phyloP scores from a whole-genome alignment of 2,888 invertebrate genomes.

The Sinotaia quadrata region DNA sequence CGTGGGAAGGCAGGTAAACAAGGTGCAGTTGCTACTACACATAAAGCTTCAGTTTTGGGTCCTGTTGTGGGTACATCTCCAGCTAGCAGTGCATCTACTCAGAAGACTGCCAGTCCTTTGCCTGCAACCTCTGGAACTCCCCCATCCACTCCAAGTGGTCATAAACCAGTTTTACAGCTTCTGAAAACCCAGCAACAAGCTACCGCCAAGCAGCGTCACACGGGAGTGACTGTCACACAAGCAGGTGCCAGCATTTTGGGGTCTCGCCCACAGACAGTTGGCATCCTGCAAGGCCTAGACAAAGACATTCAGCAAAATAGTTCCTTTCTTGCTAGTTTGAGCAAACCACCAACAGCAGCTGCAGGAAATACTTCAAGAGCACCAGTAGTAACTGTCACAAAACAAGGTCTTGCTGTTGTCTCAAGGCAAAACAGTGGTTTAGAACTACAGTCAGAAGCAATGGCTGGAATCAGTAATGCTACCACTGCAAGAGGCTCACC shows the following conservation, averaged over 20 bases:
- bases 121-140: background rate
- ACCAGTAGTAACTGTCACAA: conserved; percentile 28
- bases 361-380: conserved; percentile 16
- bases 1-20: conserved; percentile 36
- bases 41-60: conserved; percentile 33
- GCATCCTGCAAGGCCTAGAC: background rate
- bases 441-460: background rate
- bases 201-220: background rate
- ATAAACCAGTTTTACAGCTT: background rate
- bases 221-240: conserved; percentile 16
- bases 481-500: conserved; percentile 29
- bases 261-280: conserved; percentile 7
- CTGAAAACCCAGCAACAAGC: background rate
- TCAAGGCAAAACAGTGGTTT: conserved; percentile 21
- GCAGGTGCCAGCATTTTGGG: conserved; percentile 10
- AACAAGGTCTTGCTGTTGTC: conserved; percentile 36
- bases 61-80: conserved; percentile 27
- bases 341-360: conserved; percentile 19
- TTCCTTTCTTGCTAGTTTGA: background rate
- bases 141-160: conserved; percentile 1
- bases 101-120: background rate
- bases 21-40: conserved; percentile 40
- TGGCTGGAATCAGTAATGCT: background rate
- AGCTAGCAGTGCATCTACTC: conserved; percentile 4
- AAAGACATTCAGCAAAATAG: background rate